These are phyloP conservation scores for Hesperia comma DNA, from an alignment of 2,888 invertebrate genomes.

Conservation along the genomic window DNA sequence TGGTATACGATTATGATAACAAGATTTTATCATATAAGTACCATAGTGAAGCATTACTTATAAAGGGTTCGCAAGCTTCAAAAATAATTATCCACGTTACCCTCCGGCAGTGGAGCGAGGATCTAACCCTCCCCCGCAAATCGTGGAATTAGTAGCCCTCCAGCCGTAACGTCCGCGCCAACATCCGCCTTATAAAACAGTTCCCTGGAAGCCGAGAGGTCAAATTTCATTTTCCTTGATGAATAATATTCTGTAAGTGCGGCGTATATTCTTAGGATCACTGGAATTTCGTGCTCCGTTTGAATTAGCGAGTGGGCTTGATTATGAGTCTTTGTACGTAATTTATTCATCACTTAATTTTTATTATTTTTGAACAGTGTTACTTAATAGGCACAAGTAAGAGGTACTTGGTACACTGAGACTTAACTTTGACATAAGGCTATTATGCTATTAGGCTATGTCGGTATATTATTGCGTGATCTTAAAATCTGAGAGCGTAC, in stretches of 20 bases:
- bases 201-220: constrained; percentile 23
- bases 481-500: no score
- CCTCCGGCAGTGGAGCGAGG: background rate
- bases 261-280: constrained; percentile 71
- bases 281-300: constrained; percentile 51
- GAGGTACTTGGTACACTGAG: no score
- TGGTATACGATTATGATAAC: no score
- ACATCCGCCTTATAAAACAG: constrained; percentile 39
- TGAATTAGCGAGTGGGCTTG: constrained; percentile 9
- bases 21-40: no score
- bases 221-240: constrained; percentile 60
- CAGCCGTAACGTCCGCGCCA: constrained; percentile 18
- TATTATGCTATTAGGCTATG: no score
- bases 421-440: no score
- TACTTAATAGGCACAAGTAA: no score
- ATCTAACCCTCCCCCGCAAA: constrained; percentile 3
- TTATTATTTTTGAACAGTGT: no score
- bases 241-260: constrained; percentile 68
- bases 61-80: no score
- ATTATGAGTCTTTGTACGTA: background rate
- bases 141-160: constrained; percentile 13
- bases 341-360: no score
- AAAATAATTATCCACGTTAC: background rate
- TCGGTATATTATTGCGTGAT: no score
- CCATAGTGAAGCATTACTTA: no score